phyloP scores from a whole-genome alignment of 2,113 vertebrate genomes.

The Petromus typicus region DNA sequence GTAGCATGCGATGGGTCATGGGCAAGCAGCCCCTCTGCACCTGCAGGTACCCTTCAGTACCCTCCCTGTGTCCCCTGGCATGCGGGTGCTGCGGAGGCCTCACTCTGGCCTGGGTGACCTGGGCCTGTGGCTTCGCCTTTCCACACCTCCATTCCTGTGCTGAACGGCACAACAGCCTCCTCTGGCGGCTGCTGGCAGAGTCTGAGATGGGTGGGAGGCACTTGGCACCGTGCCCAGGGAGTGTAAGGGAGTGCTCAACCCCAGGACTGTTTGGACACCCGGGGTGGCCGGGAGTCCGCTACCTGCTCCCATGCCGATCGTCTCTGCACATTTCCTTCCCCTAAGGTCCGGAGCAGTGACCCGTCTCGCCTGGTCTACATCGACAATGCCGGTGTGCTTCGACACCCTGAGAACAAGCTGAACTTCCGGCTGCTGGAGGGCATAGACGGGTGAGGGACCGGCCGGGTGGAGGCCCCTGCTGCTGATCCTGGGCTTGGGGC shows the following conservation, averaged over 20 bases:
- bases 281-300: background rate
- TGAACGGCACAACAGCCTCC: background rate
- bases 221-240: background rate
- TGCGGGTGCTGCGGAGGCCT: no score
- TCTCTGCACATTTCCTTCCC: background rate
- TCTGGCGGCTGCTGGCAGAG: background rate
- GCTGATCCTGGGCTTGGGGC: background rate
- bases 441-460: conserved; percentile 90
- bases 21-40: background rate
- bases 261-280: background rate
- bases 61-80: no score
- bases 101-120: background rate
- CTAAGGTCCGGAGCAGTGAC: conserved; percentile 90
- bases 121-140: background rate
- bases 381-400: conserved; percentile 92
- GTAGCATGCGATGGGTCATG: accelerated
- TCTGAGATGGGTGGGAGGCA: no score
- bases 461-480: background rate
- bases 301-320: background rate
- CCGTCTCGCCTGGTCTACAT: conserved; percentile 94
- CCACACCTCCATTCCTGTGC: background rate
- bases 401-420: conserved; percentile 90
- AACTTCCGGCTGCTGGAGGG: conserved; percentile 95
- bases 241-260: background rate
- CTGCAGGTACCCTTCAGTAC: background rate